Evolutionary conservation across 2,113 vertebrate species (phyloP).

Genomic region (Coreoperca whiteheadi): DNA sequence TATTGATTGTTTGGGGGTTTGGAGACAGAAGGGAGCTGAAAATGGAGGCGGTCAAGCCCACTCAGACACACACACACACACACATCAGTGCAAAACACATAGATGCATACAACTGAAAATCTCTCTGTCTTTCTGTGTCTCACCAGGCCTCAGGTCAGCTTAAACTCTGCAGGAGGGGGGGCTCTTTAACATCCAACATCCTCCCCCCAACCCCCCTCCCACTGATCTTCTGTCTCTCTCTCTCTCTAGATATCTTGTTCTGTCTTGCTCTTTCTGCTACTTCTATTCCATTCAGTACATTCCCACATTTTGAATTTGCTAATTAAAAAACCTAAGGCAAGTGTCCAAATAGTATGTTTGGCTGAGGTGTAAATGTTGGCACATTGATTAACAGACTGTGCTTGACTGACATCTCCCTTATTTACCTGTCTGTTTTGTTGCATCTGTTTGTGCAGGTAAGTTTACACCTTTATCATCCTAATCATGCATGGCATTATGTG

Average conservation of each 20-base stretch:
- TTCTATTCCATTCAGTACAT: not conserved
- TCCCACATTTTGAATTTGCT: not conserved
- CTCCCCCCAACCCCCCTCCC: not conserved
- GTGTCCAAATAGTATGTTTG: not conserved
- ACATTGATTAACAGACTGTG: not conserved
- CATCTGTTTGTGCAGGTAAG: not conserved
- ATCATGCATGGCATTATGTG: not conserved
- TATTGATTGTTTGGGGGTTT: constrained; percentile 62
- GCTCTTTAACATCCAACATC: not conserved
- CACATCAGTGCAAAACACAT: not conserved
- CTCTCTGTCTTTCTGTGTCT: constrained; percentile 1
- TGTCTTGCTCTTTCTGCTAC: not conserved
- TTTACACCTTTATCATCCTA: not conserved
- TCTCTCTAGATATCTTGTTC: not conserved
- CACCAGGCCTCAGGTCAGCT: constrained; percentile 27
- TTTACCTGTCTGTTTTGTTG: not conserved
- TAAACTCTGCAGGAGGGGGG: not conserved
- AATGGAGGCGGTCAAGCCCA: constrained; percentile 48
- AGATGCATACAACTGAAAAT: constrained; percentile 25
- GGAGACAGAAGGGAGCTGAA: constrained; percentile 53
- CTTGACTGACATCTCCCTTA: not conserved
- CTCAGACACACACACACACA: constrained; percentile 8
- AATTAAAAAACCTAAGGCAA: not conserved
- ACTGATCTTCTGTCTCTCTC: not conserved
- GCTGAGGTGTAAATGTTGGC: not conserved